These are phyloP conservation scores for Edolisoma coerulescens DNA, from an alignment of 2,113 vertebrate species.

Conservation along the genomic window DNA sequence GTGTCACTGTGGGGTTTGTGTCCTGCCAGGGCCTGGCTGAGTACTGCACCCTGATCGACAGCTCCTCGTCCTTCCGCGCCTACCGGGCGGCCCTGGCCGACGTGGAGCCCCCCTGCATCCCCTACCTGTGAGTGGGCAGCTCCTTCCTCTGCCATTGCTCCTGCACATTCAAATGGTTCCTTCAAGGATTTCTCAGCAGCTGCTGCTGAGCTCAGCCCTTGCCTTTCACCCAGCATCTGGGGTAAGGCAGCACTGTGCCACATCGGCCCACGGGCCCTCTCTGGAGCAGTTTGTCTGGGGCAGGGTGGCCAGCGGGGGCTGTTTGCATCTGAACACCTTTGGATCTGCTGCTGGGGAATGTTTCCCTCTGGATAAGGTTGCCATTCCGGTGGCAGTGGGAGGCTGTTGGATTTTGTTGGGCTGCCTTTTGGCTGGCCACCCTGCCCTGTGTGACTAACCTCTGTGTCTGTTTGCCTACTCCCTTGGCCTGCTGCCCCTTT, in stretches of 20 bases:
- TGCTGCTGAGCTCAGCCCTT: background rate
- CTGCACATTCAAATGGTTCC: background rate
- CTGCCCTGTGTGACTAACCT: background rate
- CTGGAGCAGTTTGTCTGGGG: background rate
- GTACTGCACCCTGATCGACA: slow-evolving; percentile 98
- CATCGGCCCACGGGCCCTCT: rapidly evolving
- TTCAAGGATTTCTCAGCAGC: background rate
- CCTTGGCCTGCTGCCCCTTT: background rate
- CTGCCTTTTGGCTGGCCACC: background rate
- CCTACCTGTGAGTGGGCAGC: slow-evolving; percentile 85
- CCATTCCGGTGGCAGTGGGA: background rate
- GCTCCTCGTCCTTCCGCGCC: slow-evolving; percentile 96
- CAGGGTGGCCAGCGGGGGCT: background rate
- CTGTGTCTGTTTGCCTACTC: background rate
- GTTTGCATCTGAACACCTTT: background rate
- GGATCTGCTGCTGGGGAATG: background rate
- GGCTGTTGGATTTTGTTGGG: background rate
- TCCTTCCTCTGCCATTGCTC: background rate
- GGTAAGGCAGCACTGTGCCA: background rate
- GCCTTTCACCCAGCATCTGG: background rate
- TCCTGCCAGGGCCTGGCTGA: slow-evolving; percentile 86
- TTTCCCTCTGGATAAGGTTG: background rate
- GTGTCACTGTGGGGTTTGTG: background rate
- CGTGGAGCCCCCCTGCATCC: slow-evolving; percentile 95
- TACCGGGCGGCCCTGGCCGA: slow-evolving; percentile 94